Evolutionary conservation across 2,797 vertebrate genomes (phyloP).

Genomic region (Platalea minor): DNA sequence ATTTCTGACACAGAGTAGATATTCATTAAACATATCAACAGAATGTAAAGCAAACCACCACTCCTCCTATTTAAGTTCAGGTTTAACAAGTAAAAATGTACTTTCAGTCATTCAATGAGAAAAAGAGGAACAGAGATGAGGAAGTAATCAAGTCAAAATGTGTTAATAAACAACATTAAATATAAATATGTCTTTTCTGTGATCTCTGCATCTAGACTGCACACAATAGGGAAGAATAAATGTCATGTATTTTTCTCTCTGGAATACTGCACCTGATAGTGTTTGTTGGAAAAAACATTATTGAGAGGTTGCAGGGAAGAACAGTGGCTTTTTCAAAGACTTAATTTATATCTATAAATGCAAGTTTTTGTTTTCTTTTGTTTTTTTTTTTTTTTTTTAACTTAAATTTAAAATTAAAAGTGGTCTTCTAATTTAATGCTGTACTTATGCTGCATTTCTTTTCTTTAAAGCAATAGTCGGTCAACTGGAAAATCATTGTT

Average conservation of each 20-base stretch:
- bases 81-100: not conserved
- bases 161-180: not conserved
- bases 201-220: not conserved
- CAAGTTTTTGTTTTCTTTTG: no score
- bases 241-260: not conserved
- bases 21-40: not conserved
- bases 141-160: not conserved
- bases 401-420: not conserved
- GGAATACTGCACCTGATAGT: not conserved
- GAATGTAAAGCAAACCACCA: not conserved
- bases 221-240: not conserved
- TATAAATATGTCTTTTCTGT: not conserved
- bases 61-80: not conserved
- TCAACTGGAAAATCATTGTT: not conserved
- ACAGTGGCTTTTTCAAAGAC: not conserved
- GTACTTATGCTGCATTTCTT: not conserved
- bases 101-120: not conserved
- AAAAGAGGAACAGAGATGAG: not conserved
- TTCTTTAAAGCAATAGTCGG: not conserved
- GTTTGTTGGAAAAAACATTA: not conserved
- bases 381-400: not conserved
- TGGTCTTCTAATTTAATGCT: not conserved
- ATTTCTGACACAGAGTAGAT: not conserved
- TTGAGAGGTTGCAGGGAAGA: not conserved
- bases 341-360: not conserved